phyloP scores from a whole-genome alignment of 2,113 vertebrate genomes.

The Ceratotherium simum region DNA sequence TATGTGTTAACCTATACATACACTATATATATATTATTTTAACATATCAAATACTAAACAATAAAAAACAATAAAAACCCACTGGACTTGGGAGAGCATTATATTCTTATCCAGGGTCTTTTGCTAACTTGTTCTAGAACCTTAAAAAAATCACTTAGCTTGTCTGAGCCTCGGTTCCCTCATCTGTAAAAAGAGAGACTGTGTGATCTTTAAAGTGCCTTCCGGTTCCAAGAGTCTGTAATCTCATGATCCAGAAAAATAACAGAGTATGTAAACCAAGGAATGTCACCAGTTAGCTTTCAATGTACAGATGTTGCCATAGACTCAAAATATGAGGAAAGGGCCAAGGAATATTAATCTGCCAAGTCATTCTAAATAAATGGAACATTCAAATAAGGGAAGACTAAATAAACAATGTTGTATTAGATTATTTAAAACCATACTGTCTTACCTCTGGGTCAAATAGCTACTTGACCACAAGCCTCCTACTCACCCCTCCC shows the following conservation, averaged over 20 bases:
- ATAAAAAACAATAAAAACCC: background rate
- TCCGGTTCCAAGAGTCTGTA: background rate
- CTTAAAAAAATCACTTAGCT: background rate
- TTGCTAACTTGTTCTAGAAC: background rate
- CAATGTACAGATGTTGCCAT: background rate
- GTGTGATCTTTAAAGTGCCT: background rate
- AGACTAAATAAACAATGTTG: background rate
- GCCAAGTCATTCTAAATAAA: background rate
- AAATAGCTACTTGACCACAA: background rate
- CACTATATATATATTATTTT: background rate
- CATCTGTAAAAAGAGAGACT: background rate
- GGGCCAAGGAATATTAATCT: background rate
- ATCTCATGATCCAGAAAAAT: background rate
- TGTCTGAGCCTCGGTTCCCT: background rate
- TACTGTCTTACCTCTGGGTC: background rate
- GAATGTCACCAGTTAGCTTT: background rate
- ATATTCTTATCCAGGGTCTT: background rate
- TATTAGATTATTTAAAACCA: background rate
- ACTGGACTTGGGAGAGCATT: background rate
- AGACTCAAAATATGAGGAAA: background rate
- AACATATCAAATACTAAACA: background rate
- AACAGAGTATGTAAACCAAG: background rate
- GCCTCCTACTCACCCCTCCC: background rate
- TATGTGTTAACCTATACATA: background rate
- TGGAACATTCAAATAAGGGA: background rate